Evolutionary conservation across 2,113 vertebrate species (phyloP).

Genomic region (Hemichromis elongatus): DNA sequence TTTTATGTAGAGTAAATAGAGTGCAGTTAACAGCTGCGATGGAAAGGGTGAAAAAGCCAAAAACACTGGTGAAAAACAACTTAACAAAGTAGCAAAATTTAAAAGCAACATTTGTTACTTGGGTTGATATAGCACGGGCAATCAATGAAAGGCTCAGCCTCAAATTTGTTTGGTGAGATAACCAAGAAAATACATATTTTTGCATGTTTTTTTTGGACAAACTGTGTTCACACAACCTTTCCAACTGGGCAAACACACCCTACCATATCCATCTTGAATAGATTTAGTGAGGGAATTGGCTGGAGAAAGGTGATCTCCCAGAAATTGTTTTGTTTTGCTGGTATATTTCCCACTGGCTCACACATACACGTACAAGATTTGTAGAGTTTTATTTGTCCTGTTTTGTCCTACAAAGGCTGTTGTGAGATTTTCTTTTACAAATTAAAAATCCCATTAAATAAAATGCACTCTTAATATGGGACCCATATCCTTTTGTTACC

Average conservation of each 20-base stretch:
- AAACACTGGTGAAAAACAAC: not conserved
- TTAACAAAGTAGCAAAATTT: not conserved
- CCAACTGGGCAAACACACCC: slow-evolving; percentile 27
- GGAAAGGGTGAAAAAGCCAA: not conserved
- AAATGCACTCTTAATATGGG: not conserved
- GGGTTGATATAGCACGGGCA: not conserved
- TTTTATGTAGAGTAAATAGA: not conserved
- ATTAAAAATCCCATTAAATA: not conserved
- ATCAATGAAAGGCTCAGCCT: not conserved
- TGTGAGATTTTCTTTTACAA: not conserved
- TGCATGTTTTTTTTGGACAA: slow-evolving; percentile 8
- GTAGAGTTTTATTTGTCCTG: slow-evolving; percentile 26
- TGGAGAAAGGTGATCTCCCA: slow-evolving; percentile 40
- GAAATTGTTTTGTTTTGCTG: slow-evolving; percentile 52
- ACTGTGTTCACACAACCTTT: slow-evolving; percentile 8
- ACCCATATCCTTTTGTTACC: not conserved
- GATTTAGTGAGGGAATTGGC: slow-evolving; percentile 38
- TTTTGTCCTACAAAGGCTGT: not conserved
- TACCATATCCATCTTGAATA: slow-evolving; percentile 40
- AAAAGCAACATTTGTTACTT: not conserved
- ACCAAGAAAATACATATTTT: slow-evolving; percentile 3
- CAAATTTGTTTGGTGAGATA: not conserved
- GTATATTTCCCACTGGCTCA: slow-evolving; percentile 34
- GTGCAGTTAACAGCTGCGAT: not conserved
- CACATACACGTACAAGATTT: not conserved